Percentiles rank a stretch among this genome's conserved stretches.
Conservation (phyloP, 2,113 vertebrate species). For the Pteronura brasiliensis region DNA sequence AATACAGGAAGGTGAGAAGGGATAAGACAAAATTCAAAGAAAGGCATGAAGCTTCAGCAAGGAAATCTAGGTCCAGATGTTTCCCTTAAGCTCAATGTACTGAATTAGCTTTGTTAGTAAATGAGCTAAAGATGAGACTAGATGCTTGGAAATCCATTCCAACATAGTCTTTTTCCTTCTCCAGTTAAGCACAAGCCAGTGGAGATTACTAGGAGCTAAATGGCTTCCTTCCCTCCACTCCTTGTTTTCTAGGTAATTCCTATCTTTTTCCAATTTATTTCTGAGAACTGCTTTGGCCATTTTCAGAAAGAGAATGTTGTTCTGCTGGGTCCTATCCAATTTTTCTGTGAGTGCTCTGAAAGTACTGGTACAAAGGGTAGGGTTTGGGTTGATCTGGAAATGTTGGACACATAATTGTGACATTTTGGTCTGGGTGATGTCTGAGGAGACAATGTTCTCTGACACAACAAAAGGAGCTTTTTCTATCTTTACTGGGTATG, state of each 20-base stretch:
- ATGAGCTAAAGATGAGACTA: not conserved
- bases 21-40: not conserved
- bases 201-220: not conserved
- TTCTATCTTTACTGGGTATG: not conserved
- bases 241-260: not conserved
- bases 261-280: slow-evolving; percentile 25
- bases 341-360: not conserved
- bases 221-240: not conserved
- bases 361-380: not conserved
- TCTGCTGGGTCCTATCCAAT: not conserved
- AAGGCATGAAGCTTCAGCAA: not conserved
- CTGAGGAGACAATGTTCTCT: slow-evolving; percentile 13
- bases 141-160: not conserved
- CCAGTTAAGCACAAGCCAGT: not conserved
- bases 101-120: not conserved
- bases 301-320: not conserved
- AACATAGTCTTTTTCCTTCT: not conserved
- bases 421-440: not conserved
- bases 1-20: not conserved
- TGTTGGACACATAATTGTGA: not conserved
- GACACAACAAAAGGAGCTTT: not conserved
- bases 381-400: not conserved
- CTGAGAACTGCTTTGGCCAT: not conserved
- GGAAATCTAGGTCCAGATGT: not conserved
- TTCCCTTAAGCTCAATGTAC: not conserved